Base-by-base conservation (phyloP, 2,113 vertebrate genomes). In the Aspiorhynchus laticeps region DNA sequence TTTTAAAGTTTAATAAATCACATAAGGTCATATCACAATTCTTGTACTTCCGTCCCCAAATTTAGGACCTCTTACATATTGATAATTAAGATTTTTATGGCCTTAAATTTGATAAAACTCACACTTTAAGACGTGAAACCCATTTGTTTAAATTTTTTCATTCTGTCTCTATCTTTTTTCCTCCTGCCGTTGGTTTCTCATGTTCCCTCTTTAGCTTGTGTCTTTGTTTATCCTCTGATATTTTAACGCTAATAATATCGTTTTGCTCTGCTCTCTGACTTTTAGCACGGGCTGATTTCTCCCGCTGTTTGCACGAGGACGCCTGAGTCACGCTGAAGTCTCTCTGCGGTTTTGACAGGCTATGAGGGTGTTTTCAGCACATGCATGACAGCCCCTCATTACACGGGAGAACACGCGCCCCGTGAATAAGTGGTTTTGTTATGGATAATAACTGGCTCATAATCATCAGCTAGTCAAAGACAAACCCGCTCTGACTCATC, bases 301-400 rank as follows among this genome's bases (percentile, higher is more conserved):
- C 43, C 43, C 43, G 26, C 6, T 48, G 74, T 28, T 76, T 28
- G n/a, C n/a, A 7, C 2, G 11, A 26, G 74, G 74, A 76, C 74
- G 74, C 65, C 43, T 51, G 76, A 80, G 43, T 88, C 87, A 85
- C 24, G 17, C 28, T 38, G 31, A 80, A 67, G 56, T 76, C 78
- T 86, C 81, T 65, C 79, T 17, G 33, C 2, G 59, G 46, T 51
- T 80, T 53, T 86, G 77, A 80, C 63, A 76, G 81, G 46, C 80
- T 81, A 28, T 5, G 61, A 65, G 82, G 77, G 82, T n/a, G 53
- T 85, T 63, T 24, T 67, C n/a, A 14, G 85, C 31, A 56, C 76
- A 74, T 31, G 12, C 24, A 82, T 31, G 81, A 87, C 83, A 87
- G 84, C 87, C 82, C 59, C 78, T 85, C 31, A 88, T 90, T 85